Conservation (phyloP, 2,888 invertebrate species). For the Salpingus planirostris region DNA sequence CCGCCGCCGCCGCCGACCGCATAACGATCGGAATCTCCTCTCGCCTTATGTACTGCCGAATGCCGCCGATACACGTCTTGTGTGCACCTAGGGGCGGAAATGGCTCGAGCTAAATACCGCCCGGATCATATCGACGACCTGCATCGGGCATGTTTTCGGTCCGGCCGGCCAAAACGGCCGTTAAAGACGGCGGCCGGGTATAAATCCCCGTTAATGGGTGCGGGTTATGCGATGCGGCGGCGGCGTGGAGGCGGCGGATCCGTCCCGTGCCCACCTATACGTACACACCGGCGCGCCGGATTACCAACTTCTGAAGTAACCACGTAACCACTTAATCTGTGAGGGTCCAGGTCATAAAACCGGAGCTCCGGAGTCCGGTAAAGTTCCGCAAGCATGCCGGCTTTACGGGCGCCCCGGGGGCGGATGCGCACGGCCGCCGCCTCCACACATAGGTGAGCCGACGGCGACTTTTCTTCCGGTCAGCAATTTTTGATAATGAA, state of each 20-base stretch:
- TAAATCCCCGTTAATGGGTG: constrained; percentile 16
- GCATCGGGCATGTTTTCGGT: constrained; percentile 7
- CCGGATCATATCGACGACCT: constrained; percentile 8
- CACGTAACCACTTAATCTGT: constrained; percentile 40
- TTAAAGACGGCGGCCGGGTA: constrained; percentile 15
- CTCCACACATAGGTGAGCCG: no score
- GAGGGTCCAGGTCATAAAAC: constrained; percentile 40
- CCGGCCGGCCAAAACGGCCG: constrained; percentile 8
- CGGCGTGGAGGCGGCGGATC: background rate
- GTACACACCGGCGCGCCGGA: constrained; percentile 13
- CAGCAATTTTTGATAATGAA: no score
- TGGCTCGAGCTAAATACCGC: constrained; percentile 8
- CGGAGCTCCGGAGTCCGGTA: constrained; percentile 32
- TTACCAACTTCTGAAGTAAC: constrained; percentile 38
- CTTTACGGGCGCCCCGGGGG: constrained; percentile 30
- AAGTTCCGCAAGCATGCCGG: constrained; percentile 26
- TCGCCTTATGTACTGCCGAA: no score
- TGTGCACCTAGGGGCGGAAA: constrained; percentile 3
- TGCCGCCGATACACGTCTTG: no score
- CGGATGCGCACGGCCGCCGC: no score
- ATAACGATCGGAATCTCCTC: constrained; percentile 8
- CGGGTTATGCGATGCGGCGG: background rate
- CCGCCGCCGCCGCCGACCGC: no score
- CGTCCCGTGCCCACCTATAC: constrained; percentile 9
- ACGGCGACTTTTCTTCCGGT: no score